Conservation (phyloP, 2,888 invertebrate genomes). For the Orthonevra nobilis region DNA sequence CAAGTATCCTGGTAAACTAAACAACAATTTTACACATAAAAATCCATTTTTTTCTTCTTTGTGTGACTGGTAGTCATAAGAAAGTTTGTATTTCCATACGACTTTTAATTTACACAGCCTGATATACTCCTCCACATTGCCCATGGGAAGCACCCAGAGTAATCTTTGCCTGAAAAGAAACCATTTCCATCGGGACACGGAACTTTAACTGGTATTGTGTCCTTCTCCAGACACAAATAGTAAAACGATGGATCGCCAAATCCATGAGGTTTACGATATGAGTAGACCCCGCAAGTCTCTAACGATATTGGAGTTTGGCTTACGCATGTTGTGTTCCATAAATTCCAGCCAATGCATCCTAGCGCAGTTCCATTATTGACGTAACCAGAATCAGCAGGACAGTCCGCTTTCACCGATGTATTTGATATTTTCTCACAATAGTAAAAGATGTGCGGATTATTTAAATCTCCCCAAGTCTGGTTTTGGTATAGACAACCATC, state of each 20-base stretch:
- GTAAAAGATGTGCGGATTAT: constrained; percentile 76
- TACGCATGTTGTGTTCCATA: no score
- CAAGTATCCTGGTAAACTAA: no score
- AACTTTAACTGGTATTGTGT: constrained; percentile 40
- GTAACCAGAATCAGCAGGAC: constrained; percentile 75
- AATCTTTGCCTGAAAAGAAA: constrained; percentile 61
- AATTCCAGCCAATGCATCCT: constrained; percentile 75
- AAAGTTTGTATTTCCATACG: no score
- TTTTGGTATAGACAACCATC: constrained; percentile 6
- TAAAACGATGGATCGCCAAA: no score
- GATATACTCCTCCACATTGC: constrained; percentile 57
- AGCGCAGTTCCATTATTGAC: constrained; percentile 74
- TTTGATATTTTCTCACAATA: constrained; percentile 74
- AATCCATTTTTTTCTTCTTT: not conserved
- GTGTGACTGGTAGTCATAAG: no score
- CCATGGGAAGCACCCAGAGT: constrained; percentile 72
- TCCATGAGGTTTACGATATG: no score
- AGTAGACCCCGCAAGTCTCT: no score
- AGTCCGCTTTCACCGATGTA: constrained; percentile 72
- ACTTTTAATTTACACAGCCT: constrained; percentile 13
- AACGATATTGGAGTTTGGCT: no score
- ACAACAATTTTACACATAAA: not conserved
- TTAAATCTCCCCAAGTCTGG: constrained; percentile 75
- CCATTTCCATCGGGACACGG: constrained; percentile 60
- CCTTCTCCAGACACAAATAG: constrained; percentile 59